Conservation (phyloP, 1,140 invertebrate species). For the Caenorhabditis inopinata region DNA sequence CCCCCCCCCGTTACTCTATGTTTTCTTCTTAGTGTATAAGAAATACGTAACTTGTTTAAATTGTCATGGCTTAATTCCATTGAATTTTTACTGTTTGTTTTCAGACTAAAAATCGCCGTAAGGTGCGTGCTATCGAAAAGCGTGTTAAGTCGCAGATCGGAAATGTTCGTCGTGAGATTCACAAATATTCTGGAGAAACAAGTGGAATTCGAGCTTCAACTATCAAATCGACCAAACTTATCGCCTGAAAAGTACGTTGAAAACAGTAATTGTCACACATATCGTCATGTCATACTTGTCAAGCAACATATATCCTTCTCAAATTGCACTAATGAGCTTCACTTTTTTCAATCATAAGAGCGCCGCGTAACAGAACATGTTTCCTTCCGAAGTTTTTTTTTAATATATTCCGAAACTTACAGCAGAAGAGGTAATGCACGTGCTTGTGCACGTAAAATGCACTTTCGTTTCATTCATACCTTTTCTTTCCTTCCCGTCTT, state of each 20-base stretch:
- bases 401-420: no score
- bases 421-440: no score
- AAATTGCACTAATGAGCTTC: not conserved
- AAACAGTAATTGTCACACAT: not conserved
- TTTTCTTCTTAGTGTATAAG: no score
- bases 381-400: no score
- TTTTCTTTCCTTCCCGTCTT: not conserved
- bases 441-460: no score
- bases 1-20: no score
- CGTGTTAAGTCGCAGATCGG: constrained; percentile 42
- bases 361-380: no score
- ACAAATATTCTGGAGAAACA: constrained; percentile 47
- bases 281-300: not conserved
- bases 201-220: constrained; percentile 46
- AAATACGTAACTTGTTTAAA: no score
- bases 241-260: constrained; percentile 38
- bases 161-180: constrained; percentile 39
- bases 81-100: no score
- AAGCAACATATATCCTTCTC: not conserved
- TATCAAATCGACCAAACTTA: constrained; percentile 49
- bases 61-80: no score
- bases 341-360: no score
- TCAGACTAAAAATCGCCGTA: constrained; percentile 30
- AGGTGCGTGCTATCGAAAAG: constrained; percentile 36
- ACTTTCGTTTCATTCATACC: no score